A percentile compares a stretch with the other conserved stretches of the same genome.
Evolutionary conservation across 2,113 vertebrate genomes (phyloP).

Genomic region (Sardina pilchardus): DNA sequence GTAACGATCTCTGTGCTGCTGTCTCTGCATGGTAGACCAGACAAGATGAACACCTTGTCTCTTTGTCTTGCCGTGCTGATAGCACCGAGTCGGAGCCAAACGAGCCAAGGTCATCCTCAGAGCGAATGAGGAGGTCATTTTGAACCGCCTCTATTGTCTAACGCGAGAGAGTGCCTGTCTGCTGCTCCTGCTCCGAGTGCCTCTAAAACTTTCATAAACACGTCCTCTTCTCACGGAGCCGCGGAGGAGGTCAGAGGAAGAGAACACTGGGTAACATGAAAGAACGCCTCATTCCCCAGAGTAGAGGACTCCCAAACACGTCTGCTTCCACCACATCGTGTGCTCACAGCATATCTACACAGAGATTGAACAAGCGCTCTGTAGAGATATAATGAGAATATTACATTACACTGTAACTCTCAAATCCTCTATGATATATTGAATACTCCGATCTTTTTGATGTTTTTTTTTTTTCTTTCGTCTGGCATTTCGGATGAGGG

Average conservation of each 20-base stretch:
- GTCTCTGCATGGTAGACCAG: not conserved
- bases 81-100: conserved; percentile 26
- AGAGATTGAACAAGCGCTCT: not conserved
- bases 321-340: not conserved
- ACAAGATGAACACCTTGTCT: not conserved
- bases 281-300: not conserved
- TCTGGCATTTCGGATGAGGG: not conserved
- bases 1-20: not conserved
- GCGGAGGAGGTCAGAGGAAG: not conserved
- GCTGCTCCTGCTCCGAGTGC: conserved; percentile 30
- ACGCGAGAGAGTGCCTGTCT: conserved; percentile 36
- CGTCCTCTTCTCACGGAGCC: not conserved
- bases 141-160: conserved; percentile 41
- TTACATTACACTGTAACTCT: not conserved
- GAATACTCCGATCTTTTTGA: not conserved
- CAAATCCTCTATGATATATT: not conserved
- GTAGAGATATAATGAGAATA: not conserved
- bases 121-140: conserved; percentile 44
- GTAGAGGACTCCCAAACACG: not conserved
- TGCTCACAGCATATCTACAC: not conserved
- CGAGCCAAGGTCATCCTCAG: conserved; percentile 43
- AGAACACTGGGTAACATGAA: not conserved
- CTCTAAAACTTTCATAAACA: conserved; percentile 48
- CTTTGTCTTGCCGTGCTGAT: conserved; percentile 32
- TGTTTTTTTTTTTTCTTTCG: too few relatives aligned